phyloP scores from a whole-genome alignment of 2,113 vertebrate species.

The Apodemus speciosus region DNA sequence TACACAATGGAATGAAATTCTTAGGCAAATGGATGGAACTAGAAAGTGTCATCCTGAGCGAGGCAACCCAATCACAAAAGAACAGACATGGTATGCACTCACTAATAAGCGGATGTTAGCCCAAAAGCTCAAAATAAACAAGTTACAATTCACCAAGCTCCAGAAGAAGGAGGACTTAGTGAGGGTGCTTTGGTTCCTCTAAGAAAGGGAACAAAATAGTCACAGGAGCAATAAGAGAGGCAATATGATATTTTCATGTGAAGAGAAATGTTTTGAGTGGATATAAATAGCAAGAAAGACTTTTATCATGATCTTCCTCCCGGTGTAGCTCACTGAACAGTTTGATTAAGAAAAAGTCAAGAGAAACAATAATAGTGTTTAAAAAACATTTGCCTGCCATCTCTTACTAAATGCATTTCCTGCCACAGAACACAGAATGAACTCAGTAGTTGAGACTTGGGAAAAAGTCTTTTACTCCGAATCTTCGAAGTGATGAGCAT shows the following conservation, averaged over 20 bases:
- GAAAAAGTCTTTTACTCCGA: neutral
- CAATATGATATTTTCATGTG: slow-evolving; percentile 33
- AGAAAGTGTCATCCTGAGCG: too few species aligned
- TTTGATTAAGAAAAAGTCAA: slow-evolving; percentile 29
- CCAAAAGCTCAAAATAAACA: too few species aligned
- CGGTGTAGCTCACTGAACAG: neutral
- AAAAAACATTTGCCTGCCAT: neutral
- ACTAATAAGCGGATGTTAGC: too few species aligned
- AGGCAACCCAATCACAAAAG: too few species aligned
- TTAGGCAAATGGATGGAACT: too few species aligned
- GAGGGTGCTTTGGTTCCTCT: too few species aligned
- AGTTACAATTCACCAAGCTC: too few species aligned
- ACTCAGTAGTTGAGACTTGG: slow-evolving; percentile 1
- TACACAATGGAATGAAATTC: too few species aligned
- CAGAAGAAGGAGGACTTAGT: too few species aligned
- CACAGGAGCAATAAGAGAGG: too few species aligned
- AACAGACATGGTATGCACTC: too few species aligned
- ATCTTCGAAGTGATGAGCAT: neutral
- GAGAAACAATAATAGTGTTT: slow-evolving; percentile 16
- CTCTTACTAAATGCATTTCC: slow-evolving; percentile 4
- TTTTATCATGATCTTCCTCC: neutral
- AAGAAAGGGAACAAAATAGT: too few species aligned
- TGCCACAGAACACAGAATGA: slow-evolving; percentile 2
- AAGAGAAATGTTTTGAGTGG: slow-evolving; percentile 41
- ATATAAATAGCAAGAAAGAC: slow-evolving; percentile 39